These are phyloP conservation scores for Terrapene triunguis DNA, from an alignment of 2,113 vertebrate genomes.

Conservation along the genomic window DNA sequence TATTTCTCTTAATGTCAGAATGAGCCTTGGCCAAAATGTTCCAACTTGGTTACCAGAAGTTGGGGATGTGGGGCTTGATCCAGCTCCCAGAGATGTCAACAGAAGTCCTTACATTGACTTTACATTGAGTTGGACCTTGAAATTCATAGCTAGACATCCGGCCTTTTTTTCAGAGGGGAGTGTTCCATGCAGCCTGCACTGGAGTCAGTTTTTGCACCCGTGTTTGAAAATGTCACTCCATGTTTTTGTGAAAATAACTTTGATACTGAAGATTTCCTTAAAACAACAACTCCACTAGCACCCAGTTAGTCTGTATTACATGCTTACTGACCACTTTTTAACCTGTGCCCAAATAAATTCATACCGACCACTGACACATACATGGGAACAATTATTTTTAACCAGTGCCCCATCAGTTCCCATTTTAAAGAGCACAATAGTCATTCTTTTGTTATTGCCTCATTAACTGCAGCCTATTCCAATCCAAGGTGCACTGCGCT, in stretches of 20 bases:
- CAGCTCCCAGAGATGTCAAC: neutral
- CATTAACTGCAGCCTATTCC: conserved; percentile 58
- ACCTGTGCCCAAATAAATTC: conserved; percentile 58
- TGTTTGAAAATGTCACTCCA: neutral
- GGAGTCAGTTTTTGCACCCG: neutral
- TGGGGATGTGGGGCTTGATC: neutral
- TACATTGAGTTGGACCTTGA: neutral
- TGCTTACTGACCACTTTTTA: conserved; percentile 61
- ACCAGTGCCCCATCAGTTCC: conserved; percentile 58
- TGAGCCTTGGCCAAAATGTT: neutral
- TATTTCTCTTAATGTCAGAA: neutral
- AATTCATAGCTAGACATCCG: neutral
- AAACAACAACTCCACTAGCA: fast-evolving
- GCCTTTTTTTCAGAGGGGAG: neutral
- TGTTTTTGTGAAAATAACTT: neutral
- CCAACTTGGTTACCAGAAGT: neutral
- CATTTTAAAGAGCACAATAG: conserved; percentile 31
- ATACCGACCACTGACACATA: neutral
- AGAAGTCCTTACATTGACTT: neutral
- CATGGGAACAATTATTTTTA: conserved; percentile 29
- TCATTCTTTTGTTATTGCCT: conserved; percentile 50
- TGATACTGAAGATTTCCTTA: neutral
- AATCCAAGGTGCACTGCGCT: neutral
- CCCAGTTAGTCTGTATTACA: neutral
- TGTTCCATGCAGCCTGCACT: neutral